Conservation (phyloP, 2,888 invertebrate species). For the Oxytorus armatus region DNA sequence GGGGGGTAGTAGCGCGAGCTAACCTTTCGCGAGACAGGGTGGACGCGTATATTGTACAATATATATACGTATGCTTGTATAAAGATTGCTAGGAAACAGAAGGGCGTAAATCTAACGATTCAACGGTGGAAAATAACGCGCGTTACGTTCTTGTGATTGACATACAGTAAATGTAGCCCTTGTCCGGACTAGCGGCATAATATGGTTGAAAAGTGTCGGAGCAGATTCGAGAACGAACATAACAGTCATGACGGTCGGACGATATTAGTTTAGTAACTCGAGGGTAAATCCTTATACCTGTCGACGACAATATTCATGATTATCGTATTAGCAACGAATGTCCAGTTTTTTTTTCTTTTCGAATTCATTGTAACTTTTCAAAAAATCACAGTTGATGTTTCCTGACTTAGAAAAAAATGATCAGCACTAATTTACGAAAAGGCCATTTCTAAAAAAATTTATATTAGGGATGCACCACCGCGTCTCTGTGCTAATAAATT, state of each 20-base stretch:
- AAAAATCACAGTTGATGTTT: no score
- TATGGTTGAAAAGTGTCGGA: constrained; percentile 44
- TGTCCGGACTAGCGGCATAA: constrained; percentile 28
- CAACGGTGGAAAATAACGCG: neutral
- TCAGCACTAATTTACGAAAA: no score
- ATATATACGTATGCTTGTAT: neutral
- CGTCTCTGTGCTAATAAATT: no score
- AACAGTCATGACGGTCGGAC: constrained; percentile 21
- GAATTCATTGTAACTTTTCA: no score
- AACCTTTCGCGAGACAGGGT: constrained; percentile 56
- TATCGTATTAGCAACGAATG: neutral
- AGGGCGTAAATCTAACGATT: constrained; percentile 11
- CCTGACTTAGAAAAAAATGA: no score
- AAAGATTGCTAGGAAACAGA: neutral
- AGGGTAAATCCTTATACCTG: constrained; percentile 3
- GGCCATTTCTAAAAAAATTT: no score
- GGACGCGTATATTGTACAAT: constrained; percentile 5
- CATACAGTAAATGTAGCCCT: neutral
- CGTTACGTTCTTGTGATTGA: neutral
- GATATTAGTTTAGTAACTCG: constrained; percentile 45
- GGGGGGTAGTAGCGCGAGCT: constrained; percentile 60
- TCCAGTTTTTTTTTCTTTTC: no score
- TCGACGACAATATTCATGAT: constrained; percentile 9
- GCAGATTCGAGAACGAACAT: constrained; percentile 33
- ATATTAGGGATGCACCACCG: no score